Conservation (phyloP, 1,140 invertebrate species). For the Thereuonema tuberculata region DNA sequence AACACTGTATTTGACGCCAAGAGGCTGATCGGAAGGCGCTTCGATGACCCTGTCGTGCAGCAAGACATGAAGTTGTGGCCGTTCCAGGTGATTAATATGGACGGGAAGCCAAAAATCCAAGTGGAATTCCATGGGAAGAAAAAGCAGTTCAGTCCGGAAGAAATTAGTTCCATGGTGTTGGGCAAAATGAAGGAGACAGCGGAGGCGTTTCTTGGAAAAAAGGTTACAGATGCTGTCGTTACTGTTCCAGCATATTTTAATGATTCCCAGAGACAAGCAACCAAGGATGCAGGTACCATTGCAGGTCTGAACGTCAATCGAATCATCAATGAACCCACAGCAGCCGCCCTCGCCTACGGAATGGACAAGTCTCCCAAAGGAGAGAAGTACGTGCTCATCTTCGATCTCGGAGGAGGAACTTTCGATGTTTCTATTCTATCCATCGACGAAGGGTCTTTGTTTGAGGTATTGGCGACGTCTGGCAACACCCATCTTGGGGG, state of each 20-base stretch:
- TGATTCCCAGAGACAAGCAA: too few species aligned
- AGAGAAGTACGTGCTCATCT: conserved; percentile 9
- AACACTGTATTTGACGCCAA: conserved; percentile 42
- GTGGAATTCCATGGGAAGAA: conserved; percentile 36
- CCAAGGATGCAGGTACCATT: conserved; percentile 19
- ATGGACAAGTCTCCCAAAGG: conserved; percentile 7
- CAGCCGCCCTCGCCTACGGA: conserved; percentile 18
- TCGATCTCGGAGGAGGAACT: conserved; percentile 21
- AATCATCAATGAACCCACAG: conserved; percentile 19
- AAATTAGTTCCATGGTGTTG: conserved; percentile 43
- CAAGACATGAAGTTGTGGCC: conserved; percentile 34
- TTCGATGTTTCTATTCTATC: conserved; percentile 17
- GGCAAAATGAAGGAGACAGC: conserved; percentile 35
- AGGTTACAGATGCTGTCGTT: conserved; percentile 24
- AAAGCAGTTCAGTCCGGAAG: conserved; percentile 42
- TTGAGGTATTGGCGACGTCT: conserved; percentile 45
- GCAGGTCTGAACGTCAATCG: conserved; percentile 17
- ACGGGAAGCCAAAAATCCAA: conserved; percentile 29
- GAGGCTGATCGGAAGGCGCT: conserved; percentile 34
- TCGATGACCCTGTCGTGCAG: conserved; percentile 34
- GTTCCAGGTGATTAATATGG: conserved; percentile 30
- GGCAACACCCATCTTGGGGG: conserved; percentile 36
- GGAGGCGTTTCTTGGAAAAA: conserved; percentile 28
- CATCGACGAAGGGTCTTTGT: not conserved
- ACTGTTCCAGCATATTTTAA: too few species aligned